These are phyloP conservation scores for Ormyrus pomaceus DNA, from an alignment of 2,888 invertebrate species.

Conservation along the genomic window DNA sequence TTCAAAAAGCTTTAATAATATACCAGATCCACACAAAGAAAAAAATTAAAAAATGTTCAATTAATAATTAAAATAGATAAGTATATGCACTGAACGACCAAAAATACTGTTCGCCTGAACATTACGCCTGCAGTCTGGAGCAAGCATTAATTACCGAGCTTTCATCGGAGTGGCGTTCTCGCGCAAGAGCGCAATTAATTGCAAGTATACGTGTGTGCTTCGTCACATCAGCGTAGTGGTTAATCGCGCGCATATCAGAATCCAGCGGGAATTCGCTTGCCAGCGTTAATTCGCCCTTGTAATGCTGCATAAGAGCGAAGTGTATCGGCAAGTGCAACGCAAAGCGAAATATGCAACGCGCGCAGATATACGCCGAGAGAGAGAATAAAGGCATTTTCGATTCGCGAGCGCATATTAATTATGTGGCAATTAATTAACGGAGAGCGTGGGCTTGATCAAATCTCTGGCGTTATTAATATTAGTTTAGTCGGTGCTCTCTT, in stretches of 20 bases:
- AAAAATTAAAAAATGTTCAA: too few relatives aligned
- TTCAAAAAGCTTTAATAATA: background rate
- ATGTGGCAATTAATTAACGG: constrained; percentile 20
- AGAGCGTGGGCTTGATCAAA: too few relatives aligned
- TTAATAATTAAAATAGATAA: too few relatives aligned
- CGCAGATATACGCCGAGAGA: too few relatives aligned
- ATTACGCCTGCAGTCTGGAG: background rate
- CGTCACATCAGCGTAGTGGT: background rate
- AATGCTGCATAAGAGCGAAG: background rate
- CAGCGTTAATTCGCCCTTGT: background rate
- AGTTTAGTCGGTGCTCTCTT: too few relatives aligned
- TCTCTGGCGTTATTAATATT: background rate
- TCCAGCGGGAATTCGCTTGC: constrained; percentile 1
- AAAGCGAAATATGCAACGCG: background rate
- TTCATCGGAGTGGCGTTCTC: background rate
- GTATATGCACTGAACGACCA: too few relatives aligned
- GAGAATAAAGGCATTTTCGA: background rate
- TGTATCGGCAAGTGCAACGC: background rate
- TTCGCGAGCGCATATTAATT: constrained; percentile 10
- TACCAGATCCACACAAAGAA: too few relatives aligned
- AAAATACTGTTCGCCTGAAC: too few relatives aligned
- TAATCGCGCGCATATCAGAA: background rate
- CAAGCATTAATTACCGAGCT: constrained; percentile 4
- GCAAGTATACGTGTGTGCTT: background rate
- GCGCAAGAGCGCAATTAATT: background rate